Evolutionary conservation across 2,888 invertebrate genomes (phyloP).

Genomic region (Pasiphila rectangulata): DNA sequence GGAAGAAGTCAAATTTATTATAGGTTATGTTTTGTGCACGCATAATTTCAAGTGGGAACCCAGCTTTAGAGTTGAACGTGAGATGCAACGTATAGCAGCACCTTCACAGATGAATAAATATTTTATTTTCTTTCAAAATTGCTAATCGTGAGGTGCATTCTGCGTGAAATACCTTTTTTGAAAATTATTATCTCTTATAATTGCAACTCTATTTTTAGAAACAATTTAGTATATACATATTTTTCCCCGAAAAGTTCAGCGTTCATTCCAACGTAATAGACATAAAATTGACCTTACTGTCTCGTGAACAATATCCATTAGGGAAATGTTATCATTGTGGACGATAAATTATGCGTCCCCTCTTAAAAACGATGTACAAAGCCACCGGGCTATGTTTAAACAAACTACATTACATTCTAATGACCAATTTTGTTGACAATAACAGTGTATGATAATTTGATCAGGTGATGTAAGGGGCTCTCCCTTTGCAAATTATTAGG

Average conservation of each 20-base stretch:
- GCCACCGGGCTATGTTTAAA: constrained; percentile 65
- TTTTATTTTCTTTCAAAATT: constrained; percentile 29
- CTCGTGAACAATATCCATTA: constrained; percentile 71
- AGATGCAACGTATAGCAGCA: constrained; percentile 28
- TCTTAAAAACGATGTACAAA: constrained; percentile 47
- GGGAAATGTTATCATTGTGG: constrained; percentile 67
- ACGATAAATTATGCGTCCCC: constrained; percentile 68
- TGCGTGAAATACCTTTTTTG: constrained; percentile 9
- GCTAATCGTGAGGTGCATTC: constrained; percentile 27
- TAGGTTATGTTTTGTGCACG: not conserved
- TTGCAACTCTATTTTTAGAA: not conserved
- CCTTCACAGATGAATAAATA: constrained; percentile 24
- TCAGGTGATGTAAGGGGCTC: constrained; percentile 55
- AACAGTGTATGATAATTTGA: constrained; percentile 67
- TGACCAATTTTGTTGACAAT: constrained; percentile 63
- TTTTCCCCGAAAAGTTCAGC: constrained; percentile 33
- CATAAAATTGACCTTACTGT: constrained; percentile 52
- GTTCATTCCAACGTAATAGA: constrained; percentile 41
- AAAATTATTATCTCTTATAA: constrained; percentile 3
- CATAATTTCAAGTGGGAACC: not conserved
- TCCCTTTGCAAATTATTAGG: constrained; percentile 60
- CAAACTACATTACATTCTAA: constrained; percentile 71
- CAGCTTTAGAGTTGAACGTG: constrained; percentile 18
- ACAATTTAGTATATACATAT: constrained; percentile 6
- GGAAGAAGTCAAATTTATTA: too few relatives aligned